Conservation (phyloP, 2,888 invertebrate species). For the Diarsia dahlii region DNA sequence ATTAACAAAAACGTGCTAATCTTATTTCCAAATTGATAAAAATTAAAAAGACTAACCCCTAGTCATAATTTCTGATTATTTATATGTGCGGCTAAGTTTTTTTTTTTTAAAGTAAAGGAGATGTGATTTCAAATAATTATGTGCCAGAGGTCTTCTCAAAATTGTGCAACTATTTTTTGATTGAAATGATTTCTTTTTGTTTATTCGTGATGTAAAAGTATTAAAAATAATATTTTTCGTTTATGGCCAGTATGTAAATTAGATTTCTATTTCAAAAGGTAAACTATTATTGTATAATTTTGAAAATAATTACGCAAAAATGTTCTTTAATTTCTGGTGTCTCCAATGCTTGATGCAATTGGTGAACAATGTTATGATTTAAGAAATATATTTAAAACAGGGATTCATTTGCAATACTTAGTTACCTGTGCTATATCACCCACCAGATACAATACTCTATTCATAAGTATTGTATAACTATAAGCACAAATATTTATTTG, state of each 20-base stretch:
- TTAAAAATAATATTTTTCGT: not conserved
- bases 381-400: constrained; percentile 45
- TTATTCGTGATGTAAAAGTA: constrained; percentile 9
- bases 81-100: constrained; percentile 3
- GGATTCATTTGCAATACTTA: constrained; percentile 46
- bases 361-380: constrained; percentile 3
- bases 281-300: constrained; percentile 45
- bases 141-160: constrained; percentile 11
- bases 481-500: constrained; percentile 62
- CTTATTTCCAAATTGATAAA: constrained; percentile 57
- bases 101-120: not conserved
- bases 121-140: not conserved
- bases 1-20: constrained; percentile 57
- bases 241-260: constrained; percentile 46
- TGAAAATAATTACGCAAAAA: constrained; percentile 38
- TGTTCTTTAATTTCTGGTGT: constrained; percentile 12
- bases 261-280: constrained; percentile 46
- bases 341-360: constrained; percentile 17
- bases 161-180: constrained; percentile 25
- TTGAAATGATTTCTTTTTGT: not conserved
- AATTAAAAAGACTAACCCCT: constrained; percentile 78
- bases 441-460: constrained; percentile 56
- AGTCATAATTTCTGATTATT: constrained; percentile 73
- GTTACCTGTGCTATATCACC: constrained; percentile 35
- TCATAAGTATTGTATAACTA: constrained; percentile 36